A percentile compares a stretch with the other conserved stretches of the same genome.
Evolutionary conservation across 2,888 invertebrate species (phyloP).

Genomic region (Palloptera scutellata): DNA sequence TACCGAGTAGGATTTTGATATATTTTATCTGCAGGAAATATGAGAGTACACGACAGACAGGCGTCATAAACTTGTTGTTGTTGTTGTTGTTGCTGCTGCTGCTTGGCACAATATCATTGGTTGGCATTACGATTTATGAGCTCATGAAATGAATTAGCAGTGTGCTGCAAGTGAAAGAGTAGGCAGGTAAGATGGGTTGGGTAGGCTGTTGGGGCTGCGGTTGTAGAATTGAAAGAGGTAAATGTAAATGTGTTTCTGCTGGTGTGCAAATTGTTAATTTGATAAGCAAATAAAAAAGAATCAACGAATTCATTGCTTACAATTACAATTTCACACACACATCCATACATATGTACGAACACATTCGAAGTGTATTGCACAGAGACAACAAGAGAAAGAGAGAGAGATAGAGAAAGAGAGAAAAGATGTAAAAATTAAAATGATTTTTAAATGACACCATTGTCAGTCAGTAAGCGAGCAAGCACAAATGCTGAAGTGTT

Average conservation of each 20-base stretch:
- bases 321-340: constrained; percentile 2
- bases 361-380: too few species aligned
- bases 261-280: constrained; percentile 33
- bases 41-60: neutral
- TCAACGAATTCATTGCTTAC: constrained; percentile 18
- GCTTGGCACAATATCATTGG: constrained; percentile 7
- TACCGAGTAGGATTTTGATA: too few species aligned
- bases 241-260: neutral
- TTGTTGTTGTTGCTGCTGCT: constrained; percentile 16
- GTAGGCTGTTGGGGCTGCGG: constrained; percentile 5
- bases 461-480: constrained; percentile 10
- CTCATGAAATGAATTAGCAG: constrained; percentile 29
- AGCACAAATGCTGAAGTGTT: neutral
- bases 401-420: too few species aligned
- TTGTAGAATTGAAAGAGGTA: neutral
- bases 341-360: too few species aligned
- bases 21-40: neutral
- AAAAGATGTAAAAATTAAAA: neutral
- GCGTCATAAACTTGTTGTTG: neutral
- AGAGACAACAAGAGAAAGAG: too few species aligned
- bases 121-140: constrained; percentile 30
- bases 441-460: constrained; percentile 30
- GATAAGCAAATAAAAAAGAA: constrained; percentile 31
- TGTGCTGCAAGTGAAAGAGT: neutral
- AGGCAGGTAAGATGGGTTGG: neutral